Evolutionary conservation across 1,140 invertebrate genomes (phyloP).

Genomic region (Helicoverpa armigera): DNA sequence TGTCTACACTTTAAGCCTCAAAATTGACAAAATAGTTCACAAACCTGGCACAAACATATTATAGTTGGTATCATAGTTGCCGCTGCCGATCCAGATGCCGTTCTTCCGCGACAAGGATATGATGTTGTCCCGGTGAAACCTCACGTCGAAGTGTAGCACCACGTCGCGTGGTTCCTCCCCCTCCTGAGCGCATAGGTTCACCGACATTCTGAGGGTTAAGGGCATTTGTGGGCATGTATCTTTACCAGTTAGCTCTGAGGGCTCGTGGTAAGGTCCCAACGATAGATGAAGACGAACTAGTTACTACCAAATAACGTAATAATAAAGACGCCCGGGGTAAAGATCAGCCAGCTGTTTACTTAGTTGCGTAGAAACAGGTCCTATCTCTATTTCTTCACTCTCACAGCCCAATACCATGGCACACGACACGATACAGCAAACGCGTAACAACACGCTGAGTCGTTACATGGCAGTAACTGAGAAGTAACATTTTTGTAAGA

Average conservation of each 20-base stretch:
- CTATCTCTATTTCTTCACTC: no score
- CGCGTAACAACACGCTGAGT: no score
- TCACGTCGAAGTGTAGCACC: constrained; percentile 81
- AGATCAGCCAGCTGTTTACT: no score
- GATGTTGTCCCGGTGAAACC: constrained; percentile 81
- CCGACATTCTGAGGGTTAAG: constrained; percentile 71
- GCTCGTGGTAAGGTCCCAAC: no score
- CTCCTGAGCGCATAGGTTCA: constrained; percentile 81
- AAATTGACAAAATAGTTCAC: neutral
- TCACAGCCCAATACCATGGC: no score
- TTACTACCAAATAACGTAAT: no score
- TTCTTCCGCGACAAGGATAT: constrained; percentile 79
- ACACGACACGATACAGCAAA: no score
- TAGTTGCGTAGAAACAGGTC: no score
- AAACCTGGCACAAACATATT: constrained; percentile 83
- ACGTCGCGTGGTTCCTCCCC: constrained; percentile 81
- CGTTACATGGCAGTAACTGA: no score
- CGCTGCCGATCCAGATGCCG: constrained; percentile 82
- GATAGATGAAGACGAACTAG: no score
- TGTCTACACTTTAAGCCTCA: neutral
- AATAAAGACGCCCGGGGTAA: no score
- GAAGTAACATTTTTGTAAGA: no score
- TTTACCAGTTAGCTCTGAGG: neutral
- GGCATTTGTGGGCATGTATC: neutral
- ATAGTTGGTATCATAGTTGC: constrained; percentile 81